Evolutionary conservation across 2,797 vertebrate genomes (phyloP).

Genomic region (Coregonus suidteri): DNA sequence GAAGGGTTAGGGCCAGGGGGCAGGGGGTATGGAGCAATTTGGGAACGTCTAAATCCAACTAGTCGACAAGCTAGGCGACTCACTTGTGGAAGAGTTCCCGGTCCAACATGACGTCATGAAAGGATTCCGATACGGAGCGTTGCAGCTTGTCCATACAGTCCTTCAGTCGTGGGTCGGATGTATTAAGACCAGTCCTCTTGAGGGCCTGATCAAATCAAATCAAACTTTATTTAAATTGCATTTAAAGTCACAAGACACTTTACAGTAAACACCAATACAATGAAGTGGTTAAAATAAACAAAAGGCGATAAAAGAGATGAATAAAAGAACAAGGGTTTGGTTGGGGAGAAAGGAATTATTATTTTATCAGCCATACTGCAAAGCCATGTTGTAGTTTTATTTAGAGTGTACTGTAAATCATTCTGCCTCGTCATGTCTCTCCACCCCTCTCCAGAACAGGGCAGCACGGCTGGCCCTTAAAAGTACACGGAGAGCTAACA

Average conservation of each 20-base stretch:
- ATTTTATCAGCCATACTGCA: too few relatives aligned
- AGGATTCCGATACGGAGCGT: slow-evolving; percentile 69
- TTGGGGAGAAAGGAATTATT: too few relatives aligned
- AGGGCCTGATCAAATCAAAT: slow-evolving; percentile 70
- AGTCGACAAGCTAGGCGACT: slow-evolving; percentile 12
- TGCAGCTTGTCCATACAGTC: slow-evolving; percentile 81
- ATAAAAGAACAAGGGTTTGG: neutral
- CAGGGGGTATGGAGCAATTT: too few relatives aligned
- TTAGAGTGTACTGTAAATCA: too few relatives aligned
- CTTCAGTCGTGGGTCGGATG: slow-evolving; percentile 83
- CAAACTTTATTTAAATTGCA: too few relatives aligned
- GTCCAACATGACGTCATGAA: slow-evolving; percentile 81
- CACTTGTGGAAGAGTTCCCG: slow-evolving; percentile 85
- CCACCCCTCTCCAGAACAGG: too few relatives aligned
- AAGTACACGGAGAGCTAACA: too few relatives aligned
- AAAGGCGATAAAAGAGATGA: neutral
- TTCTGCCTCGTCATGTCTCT: too few relatives aligned
- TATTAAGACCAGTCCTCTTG: slow-evolving; percentile 82
- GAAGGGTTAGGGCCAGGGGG: too few relatives aligned
- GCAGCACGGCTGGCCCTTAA: too few relatives aligned
- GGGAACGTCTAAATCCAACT: too few relatives aligned
- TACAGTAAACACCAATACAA: neutral
- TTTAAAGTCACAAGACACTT: neutral
- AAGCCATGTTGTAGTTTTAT: too few relatives aligned
- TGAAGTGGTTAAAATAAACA: neutral